Evolutionary conservation across 2,797 vertebrate genomes (phyloP).

Genomic region (Hippocampus kuda): DNA sequence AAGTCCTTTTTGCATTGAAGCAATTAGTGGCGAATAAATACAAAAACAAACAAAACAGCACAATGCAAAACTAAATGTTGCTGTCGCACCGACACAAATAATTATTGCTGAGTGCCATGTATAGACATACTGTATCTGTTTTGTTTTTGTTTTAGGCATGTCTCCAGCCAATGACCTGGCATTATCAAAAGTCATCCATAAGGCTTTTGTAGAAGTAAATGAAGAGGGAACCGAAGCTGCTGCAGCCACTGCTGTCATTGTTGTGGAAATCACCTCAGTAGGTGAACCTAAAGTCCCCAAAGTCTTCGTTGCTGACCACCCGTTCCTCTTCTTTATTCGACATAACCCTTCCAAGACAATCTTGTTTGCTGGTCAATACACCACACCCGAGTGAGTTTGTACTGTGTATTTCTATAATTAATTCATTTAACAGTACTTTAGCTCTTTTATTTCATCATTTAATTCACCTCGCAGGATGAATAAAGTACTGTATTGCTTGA

Average conservation of each 20-base stretch:
- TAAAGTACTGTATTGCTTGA: background rate
- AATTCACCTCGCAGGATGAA: background rate
- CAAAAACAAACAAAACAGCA: background rate
- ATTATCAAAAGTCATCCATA: conserved; percentile 76
- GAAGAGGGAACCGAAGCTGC: conserved; percentile 34
- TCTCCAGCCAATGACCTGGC: conserved; percentile 56
- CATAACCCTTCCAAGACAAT: conserved; percentile 23
- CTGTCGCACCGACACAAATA: too few species aligned
- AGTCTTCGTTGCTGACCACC: conserved; percentile 25
- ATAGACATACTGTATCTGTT: background rate
- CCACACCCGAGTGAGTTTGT: conserved; percentile 22
- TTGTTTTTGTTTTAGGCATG: conserved; percentile 52
- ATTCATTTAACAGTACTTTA: background rate
- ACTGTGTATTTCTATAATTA: background rate
- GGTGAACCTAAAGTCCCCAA: background rate
- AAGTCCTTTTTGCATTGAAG: too few species aligned
- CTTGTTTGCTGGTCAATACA: conserved; percentile 36
- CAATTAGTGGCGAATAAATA: background rate
- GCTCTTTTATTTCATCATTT: background rate
- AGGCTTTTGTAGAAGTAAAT: conserved; percentile 74
- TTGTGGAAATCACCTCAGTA: accelerated
- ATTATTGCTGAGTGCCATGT: background rate
- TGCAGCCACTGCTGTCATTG: conserved; percentile 11
- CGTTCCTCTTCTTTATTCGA: conserved; percentile 42
- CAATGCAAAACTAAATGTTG: background rate